phyloP scores from a whole-genome alignment of 2,888 invertebrate species.

The Ceraclea dissimilis region DNA sequence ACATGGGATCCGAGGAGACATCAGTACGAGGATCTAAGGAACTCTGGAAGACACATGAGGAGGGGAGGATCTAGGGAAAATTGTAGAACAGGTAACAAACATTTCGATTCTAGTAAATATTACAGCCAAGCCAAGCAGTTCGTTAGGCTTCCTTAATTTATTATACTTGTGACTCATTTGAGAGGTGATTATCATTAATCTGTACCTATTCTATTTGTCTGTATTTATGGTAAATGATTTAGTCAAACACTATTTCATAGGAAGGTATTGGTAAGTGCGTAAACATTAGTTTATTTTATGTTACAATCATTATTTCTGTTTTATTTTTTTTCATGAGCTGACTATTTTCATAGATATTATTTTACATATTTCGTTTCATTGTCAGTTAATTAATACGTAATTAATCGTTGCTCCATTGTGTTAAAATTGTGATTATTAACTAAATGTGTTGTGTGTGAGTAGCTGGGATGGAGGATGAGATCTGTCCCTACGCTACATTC shows the following conservation, averaged over 20 bases:
- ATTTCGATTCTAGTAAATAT: no score
- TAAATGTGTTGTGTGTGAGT: background rate
- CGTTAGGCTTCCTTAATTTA: no score
- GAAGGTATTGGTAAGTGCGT: background rate
- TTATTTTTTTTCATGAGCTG: slow-evolving; percentile 8
- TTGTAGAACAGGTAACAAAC: slow-evolving; percentile 48
- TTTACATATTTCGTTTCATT: no score
- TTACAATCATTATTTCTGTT: background rate
- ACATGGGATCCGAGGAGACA: slow-evolving; percentile 88
- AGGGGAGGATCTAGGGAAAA: slow-evolving; percentile 64
- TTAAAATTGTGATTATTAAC: no score
- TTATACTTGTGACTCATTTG: no score
- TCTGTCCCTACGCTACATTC: slow-evolving; percentile 95
- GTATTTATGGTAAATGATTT: no score
- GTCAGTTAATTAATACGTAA: no score
- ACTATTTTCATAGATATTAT: slow-evolving; percentile 7
- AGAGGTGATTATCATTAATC: no score
- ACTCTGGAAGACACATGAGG: slow-evolving; percentile 51
- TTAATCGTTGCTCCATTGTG: no score
- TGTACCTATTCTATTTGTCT: no score
- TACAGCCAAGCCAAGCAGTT: no score
- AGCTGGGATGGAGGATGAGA: slow-evolving; percentile 90
- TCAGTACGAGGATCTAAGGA: slow-evolving; percentile 82
- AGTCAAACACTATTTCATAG: background rate
- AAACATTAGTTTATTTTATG: background rate